Base-by-base conservation (phyloP, 2,113 vertebrate species). In the Catharus fuscescens region DNA sequence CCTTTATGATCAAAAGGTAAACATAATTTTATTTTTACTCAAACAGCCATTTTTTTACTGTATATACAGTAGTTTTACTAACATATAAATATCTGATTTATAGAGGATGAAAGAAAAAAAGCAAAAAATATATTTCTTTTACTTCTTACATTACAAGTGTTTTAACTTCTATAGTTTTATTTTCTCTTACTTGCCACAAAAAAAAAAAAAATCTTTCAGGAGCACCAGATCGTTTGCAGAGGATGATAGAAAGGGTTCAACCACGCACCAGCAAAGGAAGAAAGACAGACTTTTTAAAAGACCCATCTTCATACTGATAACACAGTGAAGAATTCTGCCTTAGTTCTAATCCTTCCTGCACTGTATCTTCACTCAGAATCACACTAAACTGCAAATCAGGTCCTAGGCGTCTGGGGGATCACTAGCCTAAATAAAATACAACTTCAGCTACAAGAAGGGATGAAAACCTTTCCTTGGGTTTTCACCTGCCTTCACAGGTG, bases 1-100 rank as follows among this genome's bases (percentile, higher is more conserved):
- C 10, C 47, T 91, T 94, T 78, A 71, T 92, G 88, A 95, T 91
- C 74, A 94, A 91, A 91, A 72, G 15, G 62, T n/a, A 91, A 91
- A 73, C 5, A 79, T 84, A 70, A 50, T 28, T 64, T 12, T 72
- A 61, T 76, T 92, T 50, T 32, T 76, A 47, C 18, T 82, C 25
- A 87, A 92, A 72, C 36, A 5, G 25, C 28, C 48, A 48, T 62
- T 38, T 50, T 86, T 77, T 69, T 82, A 95, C 70, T 90, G 74
- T 91, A 93, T 65, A 45, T 93, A 88, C 84, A 86, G 71, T 77
- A 80, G 36, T 77, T 88, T 65, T 65, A 65, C 45, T 65, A n/a
- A 65, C 3, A 76, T 16, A 36, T 13, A 70, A 31, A 54, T 28
- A 47, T 45, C 29, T 48, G 12, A 17, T 61, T 23, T 66, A 26